phyloP scores from a whole-genome alignment of 2,888 invertebrate genomes.

The Vandiemenella viatica region DNA sequence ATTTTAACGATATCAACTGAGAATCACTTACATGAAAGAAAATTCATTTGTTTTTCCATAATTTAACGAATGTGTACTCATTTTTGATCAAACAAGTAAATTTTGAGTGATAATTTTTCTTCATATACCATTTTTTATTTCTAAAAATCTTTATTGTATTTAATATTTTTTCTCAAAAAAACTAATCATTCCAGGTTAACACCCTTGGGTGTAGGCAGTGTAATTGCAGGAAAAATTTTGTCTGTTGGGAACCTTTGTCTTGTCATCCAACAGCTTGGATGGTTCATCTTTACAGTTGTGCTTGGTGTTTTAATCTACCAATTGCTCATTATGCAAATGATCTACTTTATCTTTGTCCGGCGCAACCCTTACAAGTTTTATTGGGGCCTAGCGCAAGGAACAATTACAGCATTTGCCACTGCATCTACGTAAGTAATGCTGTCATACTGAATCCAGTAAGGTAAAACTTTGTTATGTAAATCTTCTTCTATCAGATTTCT shows the following conservation, averaged over 20 bases:
- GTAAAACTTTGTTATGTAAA: no score
- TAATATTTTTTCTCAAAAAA: no score
- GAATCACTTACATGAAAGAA: no score
- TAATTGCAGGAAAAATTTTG: slow-evolving; percentile 68
- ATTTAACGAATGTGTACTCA: no score
- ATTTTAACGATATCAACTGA: no score
- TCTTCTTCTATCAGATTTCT: no score
- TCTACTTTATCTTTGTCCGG: slow-evolving; percentile 64
- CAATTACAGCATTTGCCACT: slow-evolving; percentile 77
- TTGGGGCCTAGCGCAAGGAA: slow-evolving; percentile 63
- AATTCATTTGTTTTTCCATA: no score
- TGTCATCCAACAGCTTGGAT: slow-evolving; percentile 45
- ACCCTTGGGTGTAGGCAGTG: slow-evolving; percentile 68
- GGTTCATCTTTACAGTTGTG: slow-evolving; percentile 67
- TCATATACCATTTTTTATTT: no score
- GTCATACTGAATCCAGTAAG: no score
- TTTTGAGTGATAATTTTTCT: no score
- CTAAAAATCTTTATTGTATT: no score
- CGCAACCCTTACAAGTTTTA: slow-evolving; percentile 81
- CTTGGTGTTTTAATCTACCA: slow-evolving; percentile 73
- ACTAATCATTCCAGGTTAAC: slow-evolving; percentile 39
- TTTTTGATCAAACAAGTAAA: no score
- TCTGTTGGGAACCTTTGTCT: slow-evolving; percentile 50
- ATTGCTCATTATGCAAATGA: slow-evolving; percentile 64
- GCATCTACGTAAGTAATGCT: slow-evolving; percentile 69